Conservation (phyloP, 2,797 vertebrate species). For the Xerus rutilus region DNA sequence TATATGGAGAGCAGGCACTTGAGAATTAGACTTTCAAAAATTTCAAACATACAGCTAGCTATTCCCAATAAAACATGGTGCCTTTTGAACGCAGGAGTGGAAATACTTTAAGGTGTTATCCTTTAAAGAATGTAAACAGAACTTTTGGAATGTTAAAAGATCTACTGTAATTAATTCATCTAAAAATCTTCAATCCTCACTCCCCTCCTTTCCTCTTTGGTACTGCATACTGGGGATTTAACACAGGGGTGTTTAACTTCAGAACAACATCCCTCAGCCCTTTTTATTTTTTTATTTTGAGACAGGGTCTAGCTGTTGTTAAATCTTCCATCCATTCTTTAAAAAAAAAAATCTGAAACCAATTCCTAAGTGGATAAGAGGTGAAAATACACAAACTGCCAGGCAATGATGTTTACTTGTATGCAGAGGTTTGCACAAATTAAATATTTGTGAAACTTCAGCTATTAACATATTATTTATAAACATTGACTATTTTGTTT, state of each 20-base stretch:
- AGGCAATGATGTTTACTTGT: neutral
- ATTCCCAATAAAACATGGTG: neutral
- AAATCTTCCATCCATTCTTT: neutral
- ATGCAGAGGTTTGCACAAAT: neutral
- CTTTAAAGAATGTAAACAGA: neutral
- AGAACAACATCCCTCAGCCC: too few species aligned
- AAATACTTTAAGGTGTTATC: neutral
- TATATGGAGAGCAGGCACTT: neutral
- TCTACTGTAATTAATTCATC: neutral
- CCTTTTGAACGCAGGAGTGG: neutral
- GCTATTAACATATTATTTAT: neutral
- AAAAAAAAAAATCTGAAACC: constrained; percentile 17
- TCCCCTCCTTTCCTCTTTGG: too few species aligned
- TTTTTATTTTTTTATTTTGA: too few species aligned
- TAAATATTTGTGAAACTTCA: neutral
- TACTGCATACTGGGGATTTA: too few species aligned
- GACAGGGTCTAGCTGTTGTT: too few species aligned
- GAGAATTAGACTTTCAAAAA: neutral
- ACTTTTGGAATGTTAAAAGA: neutral
- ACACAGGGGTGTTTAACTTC: too few species aligned
- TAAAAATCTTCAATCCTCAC: neutral
- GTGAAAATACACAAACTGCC: neutral
- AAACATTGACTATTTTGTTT: neutral
- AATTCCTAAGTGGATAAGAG: neutral
- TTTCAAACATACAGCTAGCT: neutral